Base-by-base conservation (phyloP, 2,113 vertebrate species). In the Alethe castanea region DNA sequence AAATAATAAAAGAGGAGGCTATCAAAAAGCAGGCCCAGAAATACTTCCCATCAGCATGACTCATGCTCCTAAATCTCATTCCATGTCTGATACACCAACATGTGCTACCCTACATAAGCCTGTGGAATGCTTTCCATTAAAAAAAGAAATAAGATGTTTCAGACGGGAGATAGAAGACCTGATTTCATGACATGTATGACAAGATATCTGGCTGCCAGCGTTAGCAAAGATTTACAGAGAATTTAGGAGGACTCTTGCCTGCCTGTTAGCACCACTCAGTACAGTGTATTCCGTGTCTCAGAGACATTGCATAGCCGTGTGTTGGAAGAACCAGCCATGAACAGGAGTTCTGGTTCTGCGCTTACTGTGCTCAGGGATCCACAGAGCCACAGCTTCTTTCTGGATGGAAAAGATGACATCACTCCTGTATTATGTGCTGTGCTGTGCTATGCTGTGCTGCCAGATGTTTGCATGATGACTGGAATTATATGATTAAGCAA, bases 301-400 rank as follows among this genome's bases (percentile, higher is more conserved):
- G 80, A 47, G 74, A 31, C 12, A 8, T 5, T 11, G 42, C 86
- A n/a, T 25, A 79, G 80, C 29, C 0, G 0, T 2, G 33, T 14
- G 44, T 8, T 54, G 31, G 67, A 72, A 72, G 62, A 53, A 60
- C 24, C 40, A 64, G 59, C 44, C 65, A 9, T 5, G 35, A 57
- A 20, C 1, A 44, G 52, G 9, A 40, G 57, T 19, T 33, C 14
- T 0, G 0, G 57, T 38, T 83, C 62, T 29, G 48, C 0, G 0
- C 15, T 82, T 12, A 1, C 33, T 26, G 8, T 33, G n/a, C 45
- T 60, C 31, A 18, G 64, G 31, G 31, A 78, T 47, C 22, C 59
- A 44, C 31, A 69, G 59, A 83, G 36, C 28, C 7, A 5, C 16
- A 45, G 48, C 15, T 76, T 17, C 66, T 42, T 65, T 73, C 29